Evolutionary conservation across 2,797 vertebrate species (phyloP), one percentile per base, ranked within the genome.

Genomic region (Macroramphosus scolopax): DNA sequence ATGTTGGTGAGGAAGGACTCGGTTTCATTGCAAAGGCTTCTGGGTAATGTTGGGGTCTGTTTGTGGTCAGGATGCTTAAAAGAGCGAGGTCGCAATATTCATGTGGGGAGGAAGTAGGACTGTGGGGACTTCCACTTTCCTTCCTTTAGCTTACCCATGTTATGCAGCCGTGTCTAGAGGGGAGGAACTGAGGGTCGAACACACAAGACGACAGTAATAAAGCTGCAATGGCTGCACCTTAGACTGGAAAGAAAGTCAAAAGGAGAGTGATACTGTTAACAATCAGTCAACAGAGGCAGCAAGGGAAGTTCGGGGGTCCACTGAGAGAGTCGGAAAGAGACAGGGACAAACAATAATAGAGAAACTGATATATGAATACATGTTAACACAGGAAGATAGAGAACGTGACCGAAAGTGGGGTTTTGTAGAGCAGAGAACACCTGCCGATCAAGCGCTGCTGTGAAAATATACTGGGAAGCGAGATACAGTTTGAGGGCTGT

Each of bases 101-200:
- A 79, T 81, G 78, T 84, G 85, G 84, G 80, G 82, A 87, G 87
- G 86, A 89, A 84, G 82, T 80, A 80, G 80, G 79, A 80, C 81
- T 77, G 75, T 75, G 67, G 80, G 87, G 86, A 88, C 86, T 91
- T 89, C 87, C 80, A 89, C 78, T 83, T 86, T 75, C 57, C 83
- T 90, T 87, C 84, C 83, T 81, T 43, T 57, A n/a, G 50, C 77
- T 79, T 73, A 80, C 61, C 82, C 70, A 52, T 63, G 48, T 66
- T 70, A 38, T 68, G 76, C 68, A 77, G 78, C 63, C 65, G 48
- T 44, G 67, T 77, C 67, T 60, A 26, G 57, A 51, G 75, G 43
- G 61, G 49, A n/a, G n/a, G n/a, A n/a, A n/a, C n/a, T n/a, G n/a
- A n/a, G n/a, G n/a, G n/a, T n/a, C n/a, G n/a, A n/a, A n/a, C n/a